Conservation (phyloP, 2,113 vertebrate species). For the Barbus barbus region DNA sequence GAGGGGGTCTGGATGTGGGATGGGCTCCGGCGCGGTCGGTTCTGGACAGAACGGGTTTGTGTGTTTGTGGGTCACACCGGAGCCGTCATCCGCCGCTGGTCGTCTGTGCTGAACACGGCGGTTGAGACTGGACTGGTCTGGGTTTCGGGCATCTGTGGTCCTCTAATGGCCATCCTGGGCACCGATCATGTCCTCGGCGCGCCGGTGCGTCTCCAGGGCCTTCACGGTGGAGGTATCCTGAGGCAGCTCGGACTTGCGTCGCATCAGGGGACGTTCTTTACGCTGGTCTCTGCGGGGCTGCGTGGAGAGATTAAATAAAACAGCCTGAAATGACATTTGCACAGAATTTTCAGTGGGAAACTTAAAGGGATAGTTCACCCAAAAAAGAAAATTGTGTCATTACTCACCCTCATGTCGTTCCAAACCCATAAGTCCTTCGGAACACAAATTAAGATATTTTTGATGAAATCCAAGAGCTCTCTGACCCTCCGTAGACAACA, state of each 20-base stretch:
- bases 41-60: conserved; percentile 24
- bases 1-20: conserved; percentile 25
- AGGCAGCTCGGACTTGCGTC: conserved; percentile 97
- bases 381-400: too few relatives aligned
- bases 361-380: too few relatives aligned
- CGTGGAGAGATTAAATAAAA: conserved; percentile 47
- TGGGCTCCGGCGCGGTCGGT: conserved; percentile 41
- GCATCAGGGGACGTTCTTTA: conserved; percentile 86
- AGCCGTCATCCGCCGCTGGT: conserved; percentile 43
- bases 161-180: conserved; percentile 87
- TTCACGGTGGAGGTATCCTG: conserved; percentile 95
- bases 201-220: conserved; percentile 92
- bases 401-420: too few relatives aligned
- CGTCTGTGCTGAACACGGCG: conserved; percentile 42
- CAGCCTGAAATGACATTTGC: too few relatives aligned
- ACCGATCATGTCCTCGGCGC: conserved; percentile 89
- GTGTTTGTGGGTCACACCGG: conserved; percentile 48
- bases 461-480: too few relatives aligned
- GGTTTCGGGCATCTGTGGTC: conserved; percentile 56
- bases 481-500: too few relatives aligned
- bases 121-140: neutral
- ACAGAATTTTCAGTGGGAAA: too few relatives aligned
- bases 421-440: too few relatives aligned
- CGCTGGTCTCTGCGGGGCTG: conserved; percentile 88
- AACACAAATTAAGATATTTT: too few relatives aligned